Percentiles rank a stretch among this genome's conserved stretches.
Conservation (phyloP, 2,113 vertebrate species). For the Laterallus jamaicensis region DNA sequence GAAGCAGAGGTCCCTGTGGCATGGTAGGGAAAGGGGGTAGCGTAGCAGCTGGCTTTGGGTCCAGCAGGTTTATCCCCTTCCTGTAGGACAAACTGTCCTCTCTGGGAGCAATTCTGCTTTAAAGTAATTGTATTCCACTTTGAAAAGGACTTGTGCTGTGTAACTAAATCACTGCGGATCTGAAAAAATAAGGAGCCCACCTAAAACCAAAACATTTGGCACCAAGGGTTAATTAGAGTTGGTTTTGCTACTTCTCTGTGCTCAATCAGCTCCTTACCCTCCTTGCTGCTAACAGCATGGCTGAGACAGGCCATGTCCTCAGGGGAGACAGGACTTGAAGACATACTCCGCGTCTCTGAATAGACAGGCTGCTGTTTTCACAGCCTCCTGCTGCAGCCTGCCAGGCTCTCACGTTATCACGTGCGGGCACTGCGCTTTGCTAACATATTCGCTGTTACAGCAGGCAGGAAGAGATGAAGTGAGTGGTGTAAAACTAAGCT, state of each 20-base stretch:
- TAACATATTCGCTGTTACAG: neutral
- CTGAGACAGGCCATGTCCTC: neutral
- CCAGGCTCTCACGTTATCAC: neutral
- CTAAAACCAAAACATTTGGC: neutral
- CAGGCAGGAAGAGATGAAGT: neutral
- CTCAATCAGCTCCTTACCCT: neutral
- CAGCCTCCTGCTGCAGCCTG: neutral
- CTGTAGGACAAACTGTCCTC: neutral
- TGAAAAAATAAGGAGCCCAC: neutral
- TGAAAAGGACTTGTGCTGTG: neutral
- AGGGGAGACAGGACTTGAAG: neutral
- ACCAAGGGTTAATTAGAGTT: neutral
- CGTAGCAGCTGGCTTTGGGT: neutral
- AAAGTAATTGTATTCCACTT: neutral
- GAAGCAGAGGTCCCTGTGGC: neutral
- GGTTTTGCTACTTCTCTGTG: neutral
- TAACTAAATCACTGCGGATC: neutral
- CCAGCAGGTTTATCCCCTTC: neutral
- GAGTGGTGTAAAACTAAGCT: conserved; percentile 11
- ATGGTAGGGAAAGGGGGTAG: neutral
- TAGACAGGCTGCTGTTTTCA: neutral
- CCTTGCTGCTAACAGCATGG: neutral
- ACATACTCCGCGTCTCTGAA: neutral
- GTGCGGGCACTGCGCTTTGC: neutral
- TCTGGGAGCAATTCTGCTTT: neutral